Percentiles rank a stretch among this genome's conserved stretches.
Conservation (phyloP, 2,113 vertebrate genomes). For the Odobenus rosmarus region DNA sequence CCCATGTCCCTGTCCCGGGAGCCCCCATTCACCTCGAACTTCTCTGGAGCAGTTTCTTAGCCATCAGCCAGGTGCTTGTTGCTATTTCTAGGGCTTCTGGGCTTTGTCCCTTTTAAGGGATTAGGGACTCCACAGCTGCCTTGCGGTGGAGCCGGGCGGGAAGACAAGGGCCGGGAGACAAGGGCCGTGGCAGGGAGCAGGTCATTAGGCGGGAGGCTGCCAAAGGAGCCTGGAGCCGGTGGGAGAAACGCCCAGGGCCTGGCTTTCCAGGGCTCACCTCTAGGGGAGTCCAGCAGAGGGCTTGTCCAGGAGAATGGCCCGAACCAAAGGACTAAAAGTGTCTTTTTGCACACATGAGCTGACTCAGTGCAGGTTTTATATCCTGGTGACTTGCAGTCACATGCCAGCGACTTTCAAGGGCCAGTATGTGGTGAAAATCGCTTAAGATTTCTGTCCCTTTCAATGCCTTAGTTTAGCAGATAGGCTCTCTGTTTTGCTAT, state of each 20-base stretch:
- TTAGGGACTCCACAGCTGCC: background rate
- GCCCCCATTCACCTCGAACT: background rate
- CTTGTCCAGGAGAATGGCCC: background rate
- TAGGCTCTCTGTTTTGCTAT: background rate
- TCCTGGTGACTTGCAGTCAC: slow-evolving; percentile 55
- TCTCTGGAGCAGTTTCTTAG: background rate
- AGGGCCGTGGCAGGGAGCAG: too few species aligned
- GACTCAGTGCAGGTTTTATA: slow-evolving; percentile 52
- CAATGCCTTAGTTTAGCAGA: slow-evolving; percentile 61
- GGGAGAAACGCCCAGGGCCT: background rate
- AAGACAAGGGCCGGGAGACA: background rate
- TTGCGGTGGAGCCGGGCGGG: background rate
- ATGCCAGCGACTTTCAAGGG: slow-evolving; percentile 51
- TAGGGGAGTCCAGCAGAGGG: background rate
- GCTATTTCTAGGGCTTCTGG: slow-evolving; percentile 38
- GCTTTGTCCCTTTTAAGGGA: background rate
- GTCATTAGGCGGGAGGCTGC: background rate
- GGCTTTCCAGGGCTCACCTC: background rate
- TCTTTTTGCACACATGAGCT: slow-evolving; percentile 13
- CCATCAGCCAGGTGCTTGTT: background rate
- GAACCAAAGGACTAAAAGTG: slow-evolving; percentile 60
- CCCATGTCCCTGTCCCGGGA: too few species aligned
- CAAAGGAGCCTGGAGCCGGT: background rate
- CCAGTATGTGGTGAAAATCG: slow-evolving; percentile 49
- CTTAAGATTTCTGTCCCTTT: slow-evolving; percentile 24